Evolutionary conservation across 2,797 vertebrate species (phyloP), one percentile per base, ranked within the genome.

Genomic region (Clamator glandarius): DNA sequence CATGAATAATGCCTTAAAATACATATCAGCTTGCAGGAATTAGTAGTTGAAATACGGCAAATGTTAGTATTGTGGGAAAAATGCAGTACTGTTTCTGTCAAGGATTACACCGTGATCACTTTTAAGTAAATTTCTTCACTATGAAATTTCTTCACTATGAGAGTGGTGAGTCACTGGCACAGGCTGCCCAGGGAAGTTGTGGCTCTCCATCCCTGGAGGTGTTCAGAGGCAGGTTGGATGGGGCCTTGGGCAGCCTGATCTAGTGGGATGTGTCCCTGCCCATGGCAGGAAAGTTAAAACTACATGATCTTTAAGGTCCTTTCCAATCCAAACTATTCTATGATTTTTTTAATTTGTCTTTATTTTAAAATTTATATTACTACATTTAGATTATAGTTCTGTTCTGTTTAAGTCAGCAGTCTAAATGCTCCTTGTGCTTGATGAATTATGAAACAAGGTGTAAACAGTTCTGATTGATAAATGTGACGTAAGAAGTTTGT

Each of bases 321-420:
- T n/a, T n/a, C n/a, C n/a, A n/a, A n/a, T n/a, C n/a, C n/a, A n/a
- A n/a, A n/a, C n/a, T n/a, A n/a, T n/a, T n/a, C n/a, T n/a, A n/a
- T n/a, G n/a, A n/a, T n/a, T n/a, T n/a, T n/a, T n/a, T n/a, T n/a
- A 41, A 19, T 84, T 93, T 92, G 23, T 61, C 31, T 92, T 90
- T 70, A 20, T 46, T 59, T 91, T 64, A 64, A 62, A 67, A 66
- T 48, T 79, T 2, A 12, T 41, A 20, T 62, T 7, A 52, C 62
- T 80, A 6, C 6, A 17, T 66, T 69, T 33, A 52, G 29, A 73
- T 58, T 52, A 12, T 61, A 35, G 8, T 59, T 91, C 7, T 73
- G 1, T 80, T 94, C 41, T 90, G 21, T 77, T 87, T 67, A 68
- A 6, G 2, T 61, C 4, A 0, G 36, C 25, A 24, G 4, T 76